Percentiles rank a stretch among this genome's conserved stretches.
Conservation (phyloP, 1,140 invertebrate genomes). For the Aphidius gifuensis region DNA sequence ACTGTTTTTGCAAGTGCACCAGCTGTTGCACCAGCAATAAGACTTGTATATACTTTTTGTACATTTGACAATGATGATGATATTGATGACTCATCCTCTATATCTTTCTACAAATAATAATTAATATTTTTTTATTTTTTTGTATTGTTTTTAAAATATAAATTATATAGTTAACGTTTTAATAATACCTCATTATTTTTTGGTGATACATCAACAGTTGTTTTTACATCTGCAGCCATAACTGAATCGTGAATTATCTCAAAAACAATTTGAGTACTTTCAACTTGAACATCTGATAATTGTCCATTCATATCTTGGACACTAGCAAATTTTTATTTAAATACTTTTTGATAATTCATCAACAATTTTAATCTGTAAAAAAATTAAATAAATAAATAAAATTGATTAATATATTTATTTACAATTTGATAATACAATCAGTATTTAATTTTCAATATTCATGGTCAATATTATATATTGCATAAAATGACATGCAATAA, state of each 20-base stretch:
- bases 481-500: too few relatives aligned
- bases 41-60: conserved; percentile 65
- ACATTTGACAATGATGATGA: conserved; percentile 46
- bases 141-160: background rate
- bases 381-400: too few relatives aligned
- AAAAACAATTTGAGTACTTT: conserved; percentile 33
- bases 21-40: conserved; percentile 80
- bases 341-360: too few relatives aligned
- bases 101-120: conserved; percentile 7
- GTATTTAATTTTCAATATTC: too few relatives aligned
- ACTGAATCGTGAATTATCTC: conserved; percentile 31
- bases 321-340: background rate
- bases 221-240: conserved; percentile 26
- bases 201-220: conserved; percentile 18
- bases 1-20: conserved; percentile 93
- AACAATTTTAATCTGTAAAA: too few relatives aligned
- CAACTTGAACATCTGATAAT: conserved; percentile 27
- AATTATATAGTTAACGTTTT: conserved; percentile 8
- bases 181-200: conserved; percentile 26
- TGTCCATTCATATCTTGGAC: conserved; percentile 37
- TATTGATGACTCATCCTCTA: conserved; percentile 18
- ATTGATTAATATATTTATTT: too few relatives aligned
- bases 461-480: too few relatives aligned
- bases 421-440: too few relatives aligned
- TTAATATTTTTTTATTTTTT: conserved; percentile 20